These are phyloP conservation scores for Melanotaenia nigrans DNA, from an alignment of 2,797 vertebrate genomes.

Conservation along the genomic window DNA sequence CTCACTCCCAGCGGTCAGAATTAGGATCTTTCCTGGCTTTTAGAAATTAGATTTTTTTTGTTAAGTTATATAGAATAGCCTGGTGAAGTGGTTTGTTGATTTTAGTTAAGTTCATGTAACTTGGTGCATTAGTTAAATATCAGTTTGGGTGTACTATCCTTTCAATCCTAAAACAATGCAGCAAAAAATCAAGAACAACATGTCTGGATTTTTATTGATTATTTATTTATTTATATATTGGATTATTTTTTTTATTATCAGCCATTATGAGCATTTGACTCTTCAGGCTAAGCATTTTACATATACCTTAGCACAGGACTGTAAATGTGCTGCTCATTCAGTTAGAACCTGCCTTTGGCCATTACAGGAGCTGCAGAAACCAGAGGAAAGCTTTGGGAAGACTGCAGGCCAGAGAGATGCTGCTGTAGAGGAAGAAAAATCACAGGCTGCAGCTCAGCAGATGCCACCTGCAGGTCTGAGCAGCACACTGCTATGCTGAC, in stretches of 20 bases:
- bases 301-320: not conserved
- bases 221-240: too few species aligned
- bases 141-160: too few species aligned
- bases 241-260: too few species aligned
- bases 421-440: constrained; percentile 38
- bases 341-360: not conserved
- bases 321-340: not conserved
- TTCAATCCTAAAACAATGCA: too few species aligned
- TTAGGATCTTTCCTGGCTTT: not conserved
- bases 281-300: not conserved
- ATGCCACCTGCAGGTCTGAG: constrained; percentile 61
- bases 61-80: not conserved
- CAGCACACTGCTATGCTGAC: constrained; percentile 42
- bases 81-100: too few species aligned
- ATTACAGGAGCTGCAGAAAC: constrained; percentile 68
- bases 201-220: too few species aligned
- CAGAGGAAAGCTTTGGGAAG: constrained; percentile 48
- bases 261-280: not conserved
- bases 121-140: too few species aligned
- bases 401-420: constrained; percentile 7
- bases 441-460: constrained; percentile 14
- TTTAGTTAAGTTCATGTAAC: too few species aligned
- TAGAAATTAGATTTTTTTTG: not conserved
- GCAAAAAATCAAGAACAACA: too few species aligned
- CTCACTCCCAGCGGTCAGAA: constrained; percentile 73